Evolutionary conservation across 2,113 vertebrate genomes (phyloP).

Genomic region (Pteronura brasiliensis): DNA sequence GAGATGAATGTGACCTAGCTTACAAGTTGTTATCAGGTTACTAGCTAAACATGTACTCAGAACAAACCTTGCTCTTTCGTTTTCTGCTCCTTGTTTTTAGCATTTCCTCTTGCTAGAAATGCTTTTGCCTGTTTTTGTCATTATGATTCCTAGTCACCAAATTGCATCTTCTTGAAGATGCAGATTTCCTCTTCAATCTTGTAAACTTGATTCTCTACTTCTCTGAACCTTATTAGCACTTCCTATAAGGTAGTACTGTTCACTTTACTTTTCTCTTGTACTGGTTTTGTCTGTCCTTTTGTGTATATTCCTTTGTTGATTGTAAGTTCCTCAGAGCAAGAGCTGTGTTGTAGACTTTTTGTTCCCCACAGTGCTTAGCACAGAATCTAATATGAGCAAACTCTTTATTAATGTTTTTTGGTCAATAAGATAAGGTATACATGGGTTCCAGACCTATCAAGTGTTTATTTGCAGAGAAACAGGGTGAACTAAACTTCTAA

Average conservation of each 20-base stretch:
- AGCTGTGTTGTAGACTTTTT: background rate
- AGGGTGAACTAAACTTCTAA: slow-evolving; percentile 34
- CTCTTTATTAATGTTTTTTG: background rate
- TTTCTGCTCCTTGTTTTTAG: background rate
- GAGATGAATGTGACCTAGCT: background rate
- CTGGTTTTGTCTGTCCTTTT: slow-evolving; percentile 21
- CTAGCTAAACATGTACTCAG: background rate
- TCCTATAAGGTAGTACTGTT: background rate
- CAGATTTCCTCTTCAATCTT: background rate
- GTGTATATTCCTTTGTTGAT: background rate
- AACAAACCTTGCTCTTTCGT: background rate
- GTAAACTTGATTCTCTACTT: background rate
- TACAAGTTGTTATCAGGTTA: background rate
- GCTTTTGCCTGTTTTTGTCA: background rate
- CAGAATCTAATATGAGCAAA: background rate
- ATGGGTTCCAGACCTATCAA: background rate
- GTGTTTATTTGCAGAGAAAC: slow-evolving; percentile 11
- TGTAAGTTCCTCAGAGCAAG: background rate
- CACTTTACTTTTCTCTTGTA: background rate
- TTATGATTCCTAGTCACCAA: slow-evolving; percentile 9
- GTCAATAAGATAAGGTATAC: background rate
- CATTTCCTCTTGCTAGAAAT: background rate
- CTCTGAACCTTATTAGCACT: background rate
- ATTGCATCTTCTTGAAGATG: background rate
- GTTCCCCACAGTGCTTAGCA: background rate